Base-by-base conservation (phyloP, 2,888 invertebrate genomes). In the Tetropium fuscum region DNA sequence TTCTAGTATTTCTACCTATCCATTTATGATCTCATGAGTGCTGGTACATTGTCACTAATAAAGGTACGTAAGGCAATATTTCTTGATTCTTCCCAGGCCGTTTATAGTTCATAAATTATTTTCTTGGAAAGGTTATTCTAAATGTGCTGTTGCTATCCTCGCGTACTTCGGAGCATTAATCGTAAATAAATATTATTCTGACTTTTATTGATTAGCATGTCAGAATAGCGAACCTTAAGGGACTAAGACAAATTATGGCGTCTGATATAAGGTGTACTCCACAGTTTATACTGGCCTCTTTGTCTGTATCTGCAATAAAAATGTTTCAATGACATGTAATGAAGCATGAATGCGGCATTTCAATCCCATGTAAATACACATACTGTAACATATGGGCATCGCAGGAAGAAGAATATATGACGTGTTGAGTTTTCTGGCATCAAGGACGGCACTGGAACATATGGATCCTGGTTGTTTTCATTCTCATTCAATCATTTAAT, bases 151-250 rank as follows among this genome's bases (percentile, higher is more conserved):
- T 48, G 48, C 55, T 56, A 41, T 41, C 22, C 18, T 53, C 38
- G 38, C 38, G 22, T 36, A 38, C 40, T 38, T 27, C 40, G 30
- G 15, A 38, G 41, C 48, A 48, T 48, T 56, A 56, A 48, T 56
- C 48, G 45, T 36, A 18, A 48, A 56, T 56, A 56, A 56, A 56
- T 56, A 56, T 48, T 41, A 48, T 48, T 30, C 15, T 56, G 55
- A 56, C 55, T 56, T 56, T 48, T 41, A 56, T 56, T 41, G 55
- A 56, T 56, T 48, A 13, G 30, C 48, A 8, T 48, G 55, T 48
- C 55, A 40, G 48, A 56, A 48, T 56, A 56, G 55, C 40, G 30
- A 32, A 56, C 48, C 41, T 40, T 41, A 32, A 32, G 19, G n/a
- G 48, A 56, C 47, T 48, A 11, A 56, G 55, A 56, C 55, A 45